Evolutionary conservation across 1,140 invertebrate species (phyloP).

Genomic region (Eufriesea mexicana): DNA sequence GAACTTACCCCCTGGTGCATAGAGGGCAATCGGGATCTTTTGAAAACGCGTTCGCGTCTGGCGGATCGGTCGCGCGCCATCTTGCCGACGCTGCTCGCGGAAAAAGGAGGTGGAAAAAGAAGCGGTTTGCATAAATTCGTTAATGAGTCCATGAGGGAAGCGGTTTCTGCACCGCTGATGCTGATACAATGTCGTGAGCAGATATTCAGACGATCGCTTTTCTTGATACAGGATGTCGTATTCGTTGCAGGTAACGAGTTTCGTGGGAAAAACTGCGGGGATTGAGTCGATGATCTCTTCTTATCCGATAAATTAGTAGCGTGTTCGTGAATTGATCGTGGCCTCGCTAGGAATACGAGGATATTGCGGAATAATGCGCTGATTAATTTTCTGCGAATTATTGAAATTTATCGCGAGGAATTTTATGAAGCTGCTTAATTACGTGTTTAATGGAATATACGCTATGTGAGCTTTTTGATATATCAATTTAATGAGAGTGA

Average conservation of each 20-base stretch:
- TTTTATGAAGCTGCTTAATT: too few species aligned
- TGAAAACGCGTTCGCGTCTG: constrained; percentile 1
- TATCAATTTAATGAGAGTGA: too few species aligned
- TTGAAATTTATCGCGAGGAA: too few species aligned
- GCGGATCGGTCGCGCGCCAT: too few species aligned
- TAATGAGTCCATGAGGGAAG: neutral
- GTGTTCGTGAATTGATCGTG: neutral
- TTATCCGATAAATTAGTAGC: neutral
- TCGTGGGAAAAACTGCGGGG: too few species aligned
- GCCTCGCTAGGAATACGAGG: too few species aligned
- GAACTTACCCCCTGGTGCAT: neutral
- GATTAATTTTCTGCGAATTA: neutral
- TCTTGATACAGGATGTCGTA: neutral
- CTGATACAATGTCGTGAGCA: neutral
- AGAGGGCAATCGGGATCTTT: constrained; percentile 4
- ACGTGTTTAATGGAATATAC: too few species aligned
- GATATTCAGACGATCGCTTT: neutral
- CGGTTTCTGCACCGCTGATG: neutral
- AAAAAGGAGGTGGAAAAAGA: neutral
- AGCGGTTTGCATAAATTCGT: neutral
- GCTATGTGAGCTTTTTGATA: too few species aligned
- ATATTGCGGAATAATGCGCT: neutral
- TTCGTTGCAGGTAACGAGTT: neutral
- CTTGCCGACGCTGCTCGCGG: too few species aligned
- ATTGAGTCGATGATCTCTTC: neutral